phyloP scores from a whole-genome alignment of 2,888 invertebrate genomes.

The Acleris cristana region DNA sequence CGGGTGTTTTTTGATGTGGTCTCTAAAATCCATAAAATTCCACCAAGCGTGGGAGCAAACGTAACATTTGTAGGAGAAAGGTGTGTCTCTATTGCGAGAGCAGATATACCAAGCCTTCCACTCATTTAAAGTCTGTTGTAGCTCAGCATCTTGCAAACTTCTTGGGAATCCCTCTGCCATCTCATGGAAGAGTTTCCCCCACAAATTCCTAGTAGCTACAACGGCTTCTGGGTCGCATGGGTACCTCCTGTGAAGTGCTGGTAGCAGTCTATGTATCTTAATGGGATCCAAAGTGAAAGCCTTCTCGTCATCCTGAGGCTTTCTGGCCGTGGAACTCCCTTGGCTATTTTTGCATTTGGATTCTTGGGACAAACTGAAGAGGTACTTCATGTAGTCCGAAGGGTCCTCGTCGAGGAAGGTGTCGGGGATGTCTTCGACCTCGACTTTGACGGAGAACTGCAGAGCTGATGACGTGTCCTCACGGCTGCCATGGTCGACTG shows the following conservation, averaged over 20 bases:
- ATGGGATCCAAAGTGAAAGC: conserved; percentile 5
- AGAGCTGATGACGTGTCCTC: neutral
- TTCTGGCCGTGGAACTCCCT: neutral
- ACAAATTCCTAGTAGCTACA: conserved; percentile 18
- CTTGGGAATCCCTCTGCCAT: neutral
- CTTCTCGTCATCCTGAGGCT: neutral
- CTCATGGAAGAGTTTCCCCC: conserved; percentile 46
- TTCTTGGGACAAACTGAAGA: conserved; percentile 27
- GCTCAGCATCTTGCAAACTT: conserved; percentile 12
- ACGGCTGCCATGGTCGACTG: neutral
- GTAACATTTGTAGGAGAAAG: conserved; percentile 61
- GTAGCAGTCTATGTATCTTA: conserved; percentile 2
- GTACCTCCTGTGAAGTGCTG: conserved; percentile 1
- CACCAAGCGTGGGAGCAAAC: conserved; percentile 59
- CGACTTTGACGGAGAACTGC: conserved; percentile 46
- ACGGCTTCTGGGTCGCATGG: conserved; percentile 17
- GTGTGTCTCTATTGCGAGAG: conserved; percentile 41
- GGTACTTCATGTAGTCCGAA: conserved; percentile 25
- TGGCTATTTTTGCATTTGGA: neutral
- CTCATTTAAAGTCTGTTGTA: conserved; percentile 43
- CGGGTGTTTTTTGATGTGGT: conserved; percentile 48
- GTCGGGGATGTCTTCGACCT: conserved; percentile 45
- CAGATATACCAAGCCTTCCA: conserved; percentile 48
- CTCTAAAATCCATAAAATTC: conserved; percentile 51
- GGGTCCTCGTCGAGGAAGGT: conserved; percentile 18